Evolutionary conservation across 2,888 invertebrate species (phyloP).

Genomic region (Megaustenia siamemsis): DNA sequence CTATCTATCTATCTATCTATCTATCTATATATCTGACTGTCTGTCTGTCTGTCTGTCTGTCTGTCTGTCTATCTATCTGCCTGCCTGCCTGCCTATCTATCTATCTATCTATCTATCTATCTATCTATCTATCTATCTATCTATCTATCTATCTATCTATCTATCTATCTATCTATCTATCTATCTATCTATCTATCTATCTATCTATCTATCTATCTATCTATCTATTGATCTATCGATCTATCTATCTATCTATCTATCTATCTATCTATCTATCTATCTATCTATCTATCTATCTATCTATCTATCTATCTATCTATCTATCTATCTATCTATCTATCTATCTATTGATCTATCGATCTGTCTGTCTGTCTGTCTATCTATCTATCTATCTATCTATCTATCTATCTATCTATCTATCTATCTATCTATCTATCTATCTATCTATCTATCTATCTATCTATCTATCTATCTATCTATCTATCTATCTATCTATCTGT

Average conservation of each 20-base stretch:
- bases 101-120: background rate
- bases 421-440: background rate
- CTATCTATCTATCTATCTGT: conserved; percentile 18
- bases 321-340: conserved; percentile 4
- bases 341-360: conserved; percentile 7
- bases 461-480: conserved; percentile 9
- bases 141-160: background rate
- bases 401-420: background rate
- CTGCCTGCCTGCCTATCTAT: background rate
- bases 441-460: background rate
- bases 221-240: no score
- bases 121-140: no score
- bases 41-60: background rate
- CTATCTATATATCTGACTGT: background rate
- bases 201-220: background rate
- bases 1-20: background rate
- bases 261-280: background rate
- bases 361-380: conserved; percentile 23
- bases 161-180: background rate
- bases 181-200: background rate
- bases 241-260: background rate
- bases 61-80: background rate
- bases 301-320: conserved; percentile 9
- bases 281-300: conserved; percentile 9
- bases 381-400: conserved; percentile 16